These are phyloP conservation scores for Lepas anatifera DNA, from an alignment of 2,888 invertebrate species.

Conservation along the genomic window DNA sequence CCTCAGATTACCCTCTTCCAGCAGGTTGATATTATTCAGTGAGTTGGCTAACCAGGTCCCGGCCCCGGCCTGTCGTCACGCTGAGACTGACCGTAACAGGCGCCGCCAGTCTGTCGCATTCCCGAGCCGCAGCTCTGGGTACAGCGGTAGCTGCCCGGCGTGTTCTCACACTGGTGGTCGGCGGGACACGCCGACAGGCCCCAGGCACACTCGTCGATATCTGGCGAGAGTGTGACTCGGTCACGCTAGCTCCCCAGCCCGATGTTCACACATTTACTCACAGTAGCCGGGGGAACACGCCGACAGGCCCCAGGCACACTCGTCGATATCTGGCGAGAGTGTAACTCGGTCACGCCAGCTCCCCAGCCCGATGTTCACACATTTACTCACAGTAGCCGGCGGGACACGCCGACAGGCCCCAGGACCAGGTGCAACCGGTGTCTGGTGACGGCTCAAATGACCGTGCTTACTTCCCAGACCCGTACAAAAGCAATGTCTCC, in stretches of 20 bases:
- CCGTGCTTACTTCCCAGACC: too few relatives aligned
- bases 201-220: slow-evolving; percentile 36
- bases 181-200: slow-evolving; percentile 32
- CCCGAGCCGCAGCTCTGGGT: slow-evolving; percentile 34
- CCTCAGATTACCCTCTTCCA: too few relatives aligned
- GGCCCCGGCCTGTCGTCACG: not conserved
- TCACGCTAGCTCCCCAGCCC: too few relatives aligned
- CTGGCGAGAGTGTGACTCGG: slow-evolving; percentile 29
- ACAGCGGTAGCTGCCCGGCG: slow-evolving; percentile 32
- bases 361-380: too few relatives aligned
- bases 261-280: too few relatives aligned
- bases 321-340: slow-evolving; percentile 33
- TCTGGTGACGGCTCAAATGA: too few relatives aligned
- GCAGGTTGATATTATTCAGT: too few relatives aligned
- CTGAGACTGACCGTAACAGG: slow-evolving; percentile 33
- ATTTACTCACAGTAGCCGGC: too few relatives aligned
- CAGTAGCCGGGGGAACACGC: slow-evolving; percentile 32
- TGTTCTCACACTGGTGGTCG: slow-evolving; percentile 29
- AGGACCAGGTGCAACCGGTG: too few relatives aligned
- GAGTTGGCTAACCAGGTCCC: too few relatives aligned
- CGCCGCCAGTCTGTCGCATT: slow-evolving; percentile 29
- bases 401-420: slow-evolving; percentile 32
- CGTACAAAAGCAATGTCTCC: too few relatives aligned
- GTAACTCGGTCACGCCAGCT: too few relatives aligned
- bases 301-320: slow-evolving; percentile 32